These are phyloP conservation scores for Nasonia longicornis DNA, from an alignment of 1,140 invertebrate species.

Conservation along the genomic window DNA sequence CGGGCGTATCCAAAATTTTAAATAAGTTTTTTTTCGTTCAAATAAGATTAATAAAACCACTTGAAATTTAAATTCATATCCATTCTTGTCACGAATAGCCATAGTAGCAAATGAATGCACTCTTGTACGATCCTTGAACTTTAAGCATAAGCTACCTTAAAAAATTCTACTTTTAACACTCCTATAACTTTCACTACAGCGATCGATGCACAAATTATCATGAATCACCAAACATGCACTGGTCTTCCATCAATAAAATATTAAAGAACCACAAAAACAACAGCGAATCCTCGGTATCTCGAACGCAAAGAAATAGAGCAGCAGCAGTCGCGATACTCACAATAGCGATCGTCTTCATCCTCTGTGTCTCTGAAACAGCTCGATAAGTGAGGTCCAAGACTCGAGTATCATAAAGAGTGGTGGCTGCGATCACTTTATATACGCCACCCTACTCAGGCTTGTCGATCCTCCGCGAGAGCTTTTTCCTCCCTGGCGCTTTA, in stretches of 20 bases:
- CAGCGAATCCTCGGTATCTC: background rate
- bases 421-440: constrained; percentile 2
- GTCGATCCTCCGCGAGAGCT: background rate
- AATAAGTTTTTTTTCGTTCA: no score
- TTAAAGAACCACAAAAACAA: background rate
- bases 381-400: background rate
- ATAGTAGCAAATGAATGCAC: no score
- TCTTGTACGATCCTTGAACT: no score
- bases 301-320: background rate
- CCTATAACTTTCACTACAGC: no score
- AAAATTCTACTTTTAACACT: no score
- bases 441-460: constrained; percentile 17
- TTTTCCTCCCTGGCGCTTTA: constrained; percentile 6
- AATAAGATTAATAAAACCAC: no score
- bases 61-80: no score
- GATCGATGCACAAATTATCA: no score
- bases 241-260: background rate
- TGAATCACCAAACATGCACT: no score
- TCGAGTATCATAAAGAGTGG: constrained; percentile 36
- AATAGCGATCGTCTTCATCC: constrained; percentile 8
- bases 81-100: no score
- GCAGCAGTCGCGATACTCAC: constrained; percentile 18
- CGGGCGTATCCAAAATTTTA: no score
- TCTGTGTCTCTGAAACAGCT: background rate
- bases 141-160: no score